Evolutionary conservation across 2,113 vertebrate species (phyloP), one percentile per base, ranked within the genome.

Genomic region (Phoxinus phoxinus): DNA sequence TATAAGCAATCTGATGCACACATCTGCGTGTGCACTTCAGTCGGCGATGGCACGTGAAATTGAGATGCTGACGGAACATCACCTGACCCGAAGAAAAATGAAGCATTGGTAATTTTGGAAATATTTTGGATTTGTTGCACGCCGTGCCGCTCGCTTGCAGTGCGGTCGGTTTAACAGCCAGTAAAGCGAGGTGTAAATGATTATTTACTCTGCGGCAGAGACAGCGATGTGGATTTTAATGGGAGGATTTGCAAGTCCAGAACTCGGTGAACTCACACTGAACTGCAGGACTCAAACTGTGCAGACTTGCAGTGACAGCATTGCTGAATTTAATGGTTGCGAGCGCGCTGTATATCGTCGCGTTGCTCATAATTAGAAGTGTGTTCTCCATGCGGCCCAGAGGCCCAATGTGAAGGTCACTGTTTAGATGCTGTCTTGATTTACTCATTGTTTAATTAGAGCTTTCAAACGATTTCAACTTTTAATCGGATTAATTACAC

Each of bases 211-310:
- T 74, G 72, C 72, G 1, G 41, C 12, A 25, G 41, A 74, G 72
- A 74, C 72, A 74, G 72, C 72, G 17, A 25, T 74, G 72, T 48
- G 25, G 72, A 48, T 74, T 46, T 48, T 74, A 73, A 73, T 11
- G 23, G 37, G 23, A 4, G 9, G 1, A 37, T 71, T 37, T 71
- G 67, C 19, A 9, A 71, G 67, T 71, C 37, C 37, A 73, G 37
- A 25, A 44, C 37, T 73, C 21, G 0, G 5, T 73, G 71, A 73
- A 73, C 71, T 73, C 11, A 2, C 2, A 6, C 72, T 74, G 72
- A 74, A 74, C 72, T 48, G 41, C 41, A 46, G 41, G 41, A n/a
- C 23, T 74, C 41, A 74, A 27, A 48, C 41, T 46, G 23, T 27
- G 41, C 25, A 46, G 27, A 74, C 11, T 8, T 74, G 41, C 72